Evolutionary conservation across 2,888 invertebrate species (phyloP).

Genomic region (Galerucella nymphaeae): DNA sequence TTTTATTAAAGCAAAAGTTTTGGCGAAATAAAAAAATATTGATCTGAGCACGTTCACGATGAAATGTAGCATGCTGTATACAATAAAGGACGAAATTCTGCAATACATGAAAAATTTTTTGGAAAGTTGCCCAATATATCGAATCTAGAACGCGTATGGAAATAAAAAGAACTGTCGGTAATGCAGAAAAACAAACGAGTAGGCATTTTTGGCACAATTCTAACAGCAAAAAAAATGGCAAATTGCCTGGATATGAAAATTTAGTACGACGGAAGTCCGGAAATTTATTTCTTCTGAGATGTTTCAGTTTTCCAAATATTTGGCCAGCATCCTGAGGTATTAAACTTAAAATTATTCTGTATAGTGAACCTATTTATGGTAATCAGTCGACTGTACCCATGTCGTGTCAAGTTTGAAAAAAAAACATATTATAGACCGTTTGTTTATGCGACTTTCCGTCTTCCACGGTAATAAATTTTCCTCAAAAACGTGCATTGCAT

Average conservation of each 20-base stretch:
- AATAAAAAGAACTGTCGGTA: neutral
- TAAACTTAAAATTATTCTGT: too few species aligned
- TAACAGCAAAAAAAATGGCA: neutral
- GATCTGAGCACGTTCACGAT: too few species aligned
- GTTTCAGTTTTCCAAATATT: neutral
- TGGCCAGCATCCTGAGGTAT: too few species aligned
- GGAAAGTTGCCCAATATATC: conserved; percentile 19
- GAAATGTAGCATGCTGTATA: neutral
- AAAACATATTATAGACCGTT: neutral
- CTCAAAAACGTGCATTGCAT: neutral
- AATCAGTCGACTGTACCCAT: too few species aligned
- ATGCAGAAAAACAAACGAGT: neutral
- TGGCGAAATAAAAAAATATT: too few species aligned
- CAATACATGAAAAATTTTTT: conserved; percentile 1
- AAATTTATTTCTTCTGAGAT: neutral
- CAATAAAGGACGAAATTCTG: neutral
- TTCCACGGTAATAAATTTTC: neutral
- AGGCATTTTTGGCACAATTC: neutral
- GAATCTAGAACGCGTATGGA: neutral
- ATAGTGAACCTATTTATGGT: too few species aligned
- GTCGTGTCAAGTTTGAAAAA: neutral
- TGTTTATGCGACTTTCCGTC: neutral
- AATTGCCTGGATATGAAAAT: neutral
- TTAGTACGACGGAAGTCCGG: neutral
- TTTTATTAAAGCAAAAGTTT: too few species aligned